These are phyloP conservation scores for Argynnis bischoffii DNA, from an alignment of 2,888 invertebrate species.

Conservation along the genomic window DNA sequence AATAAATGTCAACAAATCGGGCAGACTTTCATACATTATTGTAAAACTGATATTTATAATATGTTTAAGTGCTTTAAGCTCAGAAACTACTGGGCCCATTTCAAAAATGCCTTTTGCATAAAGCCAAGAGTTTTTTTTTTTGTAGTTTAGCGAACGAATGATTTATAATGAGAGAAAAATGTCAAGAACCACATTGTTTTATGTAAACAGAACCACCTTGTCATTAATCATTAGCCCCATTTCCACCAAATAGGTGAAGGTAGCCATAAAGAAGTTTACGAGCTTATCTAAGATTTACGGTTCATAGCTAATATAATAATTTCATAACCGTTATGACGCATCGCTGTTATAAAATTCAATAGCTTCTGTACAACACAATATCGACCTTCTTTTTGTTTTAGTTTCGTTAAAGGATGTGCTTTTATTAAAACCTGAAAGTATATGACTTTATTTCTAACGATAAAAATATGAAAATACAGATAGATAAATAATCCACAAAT, in stretches of 20 bases:
- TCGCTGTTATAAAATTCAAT: not conserved
- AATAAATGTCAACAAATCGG: too few relatives aligned
- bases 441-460: not conserved
- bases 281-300: constrained; percentile 24
- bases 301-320: constrained; percentile 3
- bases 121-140: not conserved
- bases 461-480: too few relatives aligned
- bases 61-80: too few relatives aligned
- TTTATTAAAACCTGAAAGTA: not conserved
- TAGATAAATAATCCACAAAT: too few relatives aligned
- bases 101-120: too few relatives aligned
- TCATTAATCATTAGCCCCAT: constrained; percentile 14
- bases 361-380: not conserved
- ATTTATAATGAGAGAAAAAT: not conserved
- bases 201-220: not conserved
- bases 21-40: too few relatives aligned
- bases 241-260: constrained; percentile 32
- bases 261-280: constrained; percentile 31
- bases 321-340: constrained; percentile 10
- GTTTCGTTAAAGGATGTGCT: not conserved
- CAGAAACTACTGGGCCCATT: too few relatives aligned
- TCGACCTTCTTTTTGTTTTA: not conserved
- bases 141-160: not conserved
- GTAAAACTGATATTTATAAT: too few relatives aligned
- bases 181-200: not conserved